Evolutionary conservation across 2,888 invertebrate species (phyloP), one percentile per base, ranked within the genome.

Genomic region (Trileptium ribeirensis): DNA sequence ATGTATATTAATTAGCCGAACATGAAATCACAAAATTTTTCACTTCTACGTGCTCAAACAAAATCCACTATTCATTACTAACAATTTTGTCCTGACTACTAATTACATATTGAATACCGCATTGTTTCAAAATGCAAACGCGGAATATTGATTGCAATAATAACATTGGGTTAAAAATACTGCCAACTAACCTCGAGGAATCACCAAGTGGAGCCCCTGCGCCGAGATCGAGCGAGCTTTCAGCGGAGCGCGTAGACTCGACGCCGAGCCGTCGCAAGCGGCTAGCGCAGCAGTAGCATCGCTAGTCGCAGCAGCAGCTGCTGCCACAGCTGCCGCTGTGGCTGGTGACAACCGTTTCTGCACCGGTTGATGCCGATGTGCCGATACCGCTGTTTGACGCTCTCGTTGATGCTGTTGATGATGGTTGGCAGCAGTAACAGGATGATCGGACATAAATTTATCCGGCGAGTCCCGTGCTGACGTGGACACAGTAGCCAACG

Each of bases 191-290:
- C 24, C 8, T 70, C 2, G 77, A 33, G 82, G 82, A 29, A 82
- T 82, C 1, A 82, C 82, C 34, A 82, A 51, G 64, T 82, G 82
- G 31, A 82, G 77, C 29, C 74, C 39, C 51, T 70, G 80, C 8
- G 79, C 79, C n/a, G 79, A 64, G 8, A 78, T 64, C 15, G 64
- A 78, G 1, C 64, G 24, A 51, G 64, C 37, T 64, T 40, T 64
- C 79, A 64, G 29, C 3, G 39, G 8, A 8, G 51, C 24, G 8
- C 51, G 8, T 24, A 8, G 8, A 24, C 51, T 24, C 24, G 51
- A 8, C 8, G 8, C 51, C n/a, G n/a, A n/a, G n/a, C n/a, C n/a
- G n/a, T n/a, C n/a, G n/a, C n/a, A n/a, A n/a, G n/a, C n/a, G 51
- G 51, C 51, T 24, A 51, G 8, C 8, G 8, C 24, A 24, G 51